Evolutionary conservation across 2,113 vertebrate species (phyloP), one percentile per base, ranked within the genome.

Genomic region (Halcyon malimbica): DNA sequence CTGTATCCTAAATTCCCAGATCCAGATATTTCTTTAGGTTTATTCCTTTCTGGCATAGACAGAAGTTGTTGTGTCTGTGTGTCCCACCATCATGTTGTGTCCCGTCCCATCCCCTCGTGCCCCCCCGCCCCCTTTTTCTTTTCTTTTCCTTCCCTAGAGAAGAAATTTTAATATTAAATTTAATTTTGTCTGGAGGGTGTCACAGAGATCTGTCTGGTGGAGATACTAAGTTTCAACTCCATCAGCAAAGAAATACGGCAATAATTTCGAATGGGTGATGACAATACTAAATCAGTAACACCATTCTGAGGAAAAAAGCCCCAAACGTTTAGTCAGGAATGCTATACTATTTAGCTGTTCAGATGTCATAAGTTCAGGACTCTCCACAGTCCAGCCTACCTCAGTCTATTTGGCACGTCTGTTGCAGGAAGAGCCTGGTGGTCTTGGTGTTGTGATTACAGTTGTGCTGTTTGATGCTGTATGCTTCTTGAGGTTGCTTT

Each of bases 121-220:
- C 3, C 2, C 4, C 4, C 1, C 0, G n/a, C 9, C 6, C 2
- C 5, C 2, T 2, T 16, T 20, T n/a, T 23, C 9, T 35, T 18
- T 26, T 33, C 28, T 39, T 48, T 23, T 48, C 21, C 11, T 48
- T 12, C 46, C 31, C 6, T 39, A 24, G n/a, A 50, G 37, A 59
- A 20, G 7, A 57, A 50, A 37, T 78, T 83, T 48, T 28, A 75
- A 41, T 41, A 37, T 10, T 51, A 75, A 79, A 37, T 71, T 29
- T 60, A 24, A 12, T 11, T 83, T 85, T 42, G 21, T 4, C 20
- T 73, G 19, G 13, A 42, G 33, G 8, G 6, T 56, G 31, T 67
- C 26, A 37, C 23, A 44, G 48, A 54, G 6, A 7, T 70, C 48
- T 82, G 7, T 68, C 25, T 86, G 0, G 18, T 48, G 41, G 53